A percentile compares a stretch with the other conserved stretches of the same genome.
phyloP scores from a whole-genome alignment of 2,888 invertebrate species.

The Galeopsomyia nigrocyanea region DNA sequence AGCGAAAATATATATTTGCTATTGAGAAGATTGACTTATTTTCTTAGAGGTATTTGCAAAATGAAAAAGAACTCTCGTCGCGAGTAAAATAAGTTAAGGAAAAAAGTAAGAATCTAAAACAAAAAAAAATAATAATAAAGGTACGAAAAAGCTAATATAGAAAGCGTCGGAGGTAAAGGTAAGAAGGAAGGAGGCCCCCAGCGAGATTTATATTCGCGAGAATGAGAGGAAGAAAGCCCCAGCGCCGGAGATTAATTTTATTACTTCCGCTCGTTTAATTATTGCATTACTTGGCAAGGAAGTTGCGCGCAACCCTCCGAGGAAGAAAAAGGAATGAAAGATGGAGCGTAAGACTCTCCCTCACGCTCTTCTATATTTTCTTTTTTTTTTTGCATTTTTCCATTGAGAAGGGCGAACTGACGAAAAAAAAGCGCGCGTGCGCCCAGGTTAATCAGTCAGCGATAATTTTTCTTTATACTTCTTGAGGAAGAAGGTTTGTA shows the following conservation, averaged over 20 bases:
- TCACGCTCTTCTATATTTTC: too few relatives aligned
- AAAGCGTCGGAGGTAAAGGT: slow-evolving; percentile 12
- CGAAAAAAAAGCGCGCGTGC: background rate
- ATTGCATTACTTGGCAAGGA: slow-evolving; percentile 62
- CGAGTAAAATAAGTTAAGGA: too few relatives aligned
- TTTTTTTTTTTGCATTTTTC: too few relatives aligned
- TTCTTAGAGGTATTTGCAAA: too few relatives aligned
- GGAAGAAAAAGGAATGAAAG: too few relatives aligned
- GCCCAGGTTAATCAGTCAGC: slow-evolving; percentile 38
- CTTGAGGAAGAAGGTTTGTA: slow-evolving; percentile 10
- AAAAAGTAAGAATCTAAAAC: background rate
- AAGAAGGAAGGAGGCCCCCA: slow-evolving; percentile 27
- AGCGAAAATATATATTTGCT: too few relatives aligned
- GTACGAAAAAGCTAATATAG: too few relatives aligned
- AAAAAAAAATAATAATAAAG: too few relatives aligned
- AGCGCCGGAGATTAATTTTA: slow-evolving; percentile 65
- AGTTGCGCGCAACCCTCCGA: slow-evolving; percentile 22
- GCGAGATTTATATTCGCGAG: background rate
- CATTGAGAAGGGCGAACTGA: background rate
- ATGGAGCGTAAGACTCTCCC: too few relatives aligned
- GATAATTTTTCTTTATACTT: too few relatives aligned
- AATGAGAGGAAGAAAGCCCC: slow-evolving; percentile 47
- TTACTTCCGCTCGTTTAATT: slow-evolving; percentile 68
- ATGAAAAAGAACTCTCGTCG: too few relatives aligned
- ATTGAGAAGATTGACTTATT: too few relatives aligned